Evolutionary conservation across 2,888 invertebrate species (phyloP), one percentile per base, ranked within the genome.

Genomic region (Drosophila neotestacea): DNA sequence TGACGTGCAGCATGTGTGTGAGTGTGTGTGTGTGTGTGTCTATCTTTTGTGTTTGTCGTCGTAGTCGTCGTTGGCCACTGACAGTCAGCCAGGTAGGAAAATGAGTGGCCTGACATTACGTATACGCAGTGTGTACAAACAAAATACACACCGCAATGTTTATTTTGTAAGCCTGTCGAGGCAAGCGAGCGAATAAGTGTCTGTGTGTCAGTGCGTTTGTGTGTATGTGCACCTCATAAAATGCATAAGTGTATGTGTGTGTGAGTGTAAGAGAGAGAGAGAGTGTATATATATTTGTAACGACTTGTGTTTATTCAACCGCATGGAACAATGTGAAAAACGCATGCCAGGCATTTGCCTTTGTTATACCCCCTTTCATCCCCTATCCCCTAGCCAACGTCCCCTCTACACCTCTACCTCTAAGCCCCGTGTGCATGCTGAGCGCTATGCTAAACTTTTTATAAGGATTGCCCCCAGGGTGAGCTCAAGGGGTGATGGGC

Each of bases 131-230:
- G 84, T 87, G 82, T 77, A 67, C 77, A 82, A 85, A 81, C 87
- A 87, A 85, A 87, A 82, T 81, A 79, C 85, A 83, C 66, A 79
- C 85, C 85, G 87, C 83, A 87, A 85, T 87, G 85, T 85, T 85
- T 87, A 76, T 85, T 85, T 81, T 84, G 79, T 77, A 79, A 85
- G 78, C 82, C 77, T 81, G 79, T 70, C 78, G 82, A 82, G 80
- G 82, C 80, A 83, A 83, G 78, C 83, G 83, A 83, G 85, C 82
- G 82, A 71, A 83, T 79, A 84, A 86, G 81, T 86, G 84, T 73
- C 77, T 68, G 48, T 70, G 63, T 63, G 66, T 60, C 62, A 60
- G n/a, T 56, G 16, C 41, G 44, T 36, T 27, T 73, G 56, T 32
- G 58, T 47, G 48, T 56, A 54, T 71, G 72, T 71, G 62, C 73